These are phyloP conservation scores for Paramuricea clavata DNA, from an alignment of 92 coral and sea anemone genomes.

Conservation along the genomic window DNA sequence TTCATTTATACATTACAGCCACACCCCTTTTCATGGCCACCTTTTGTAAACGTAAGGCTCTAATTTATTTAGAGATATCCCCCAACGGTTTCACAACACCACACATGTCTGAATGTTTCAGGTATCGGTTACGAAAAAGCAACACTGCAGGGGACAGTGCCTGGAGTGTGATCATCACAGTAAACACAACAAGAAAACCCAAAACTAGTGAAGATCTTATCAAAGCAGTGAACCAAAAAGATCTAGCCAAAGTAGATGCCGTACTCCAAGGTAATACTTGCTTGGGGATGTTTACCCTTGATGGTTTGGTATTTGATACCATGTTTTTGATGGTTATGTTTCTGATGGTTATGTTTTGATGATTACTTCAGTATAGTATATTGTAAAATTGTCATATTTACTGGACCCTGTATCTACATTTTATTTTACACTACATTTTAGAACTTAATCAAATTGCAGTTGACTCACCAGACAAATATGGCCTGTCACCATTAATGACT, in stretches of 20 bases:
- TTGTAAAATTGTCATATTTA: too few species aligned
- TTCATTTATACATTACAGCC: too few species aligned
- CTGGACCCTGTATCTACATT: too few species aligned
- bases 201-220: constrained; percentile 94
- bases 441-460: constrained; percentile 90
- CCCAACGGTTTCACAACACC: too few species aligned
- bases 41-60: too few species aligned
- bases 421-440: not conserved
- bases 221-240: constrained; percentile 91
- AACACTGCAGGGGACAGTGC: constrained; percentile 87
- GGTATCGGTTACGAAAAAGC: constrained; percentile 85
- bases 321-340: too few species aligned
- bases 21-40: too few species aligned
- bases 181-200: constrained; percentile 90
- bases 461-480: constrained; percentile 96
- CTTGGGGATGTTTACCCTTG: too few species aligned
- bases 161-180: constrained; percentile 92
- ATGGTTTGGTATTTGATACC: not conserved
- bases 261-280: constrained; percentile 80
- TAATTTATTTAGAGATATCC: too few species aligned
- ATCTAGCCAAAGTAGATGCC: constrained; percentile 78
- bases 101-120: not conserved
- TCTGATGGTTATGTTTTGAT: too few species aligned
- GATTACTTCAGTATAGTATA: too few species aligned
- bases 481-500: constrained; percentile 96